These are phyloP conservation scores for Mastomys natalensis DNA, from an alignment of 2,113 vertebrate genomes.

Conservation along the genomic window DNA sequence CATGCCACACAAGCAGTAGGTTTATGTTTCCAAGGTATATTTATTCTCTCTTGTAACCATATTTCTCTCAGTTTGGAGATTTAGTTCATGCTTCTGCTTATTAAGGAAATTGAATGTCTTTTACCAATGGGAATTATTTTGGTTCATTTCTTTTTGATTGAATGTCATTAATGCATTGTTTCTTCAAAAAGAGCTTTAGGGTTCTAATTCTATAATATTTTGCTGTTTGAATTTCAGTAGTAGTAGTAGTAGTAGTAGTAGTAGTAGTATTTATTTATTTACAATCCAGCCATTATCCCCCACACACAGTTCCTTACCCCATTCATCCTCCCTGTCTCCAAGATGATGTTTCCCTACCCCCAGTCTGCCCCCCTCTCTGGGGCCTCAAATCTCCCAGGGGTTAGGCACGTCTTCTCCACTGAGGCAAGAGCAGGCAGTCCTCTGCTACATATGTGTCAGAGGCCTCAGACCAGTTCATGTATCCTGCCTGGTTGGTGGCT, in stretches of 20 bases:
- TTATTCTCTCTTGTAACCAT: not conserved
- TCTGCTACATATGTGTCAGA: no score
- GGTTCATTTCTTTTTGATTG: not conserved
- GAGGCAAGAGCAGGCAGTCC: no score
- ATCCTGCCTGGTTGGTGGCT: no score
- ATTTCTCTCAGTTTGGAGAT: not conserved
- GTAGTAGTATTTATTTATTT: not conserved
- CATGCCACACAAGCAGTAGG: not conserved
- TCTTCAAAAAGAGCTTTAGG: not conserved
- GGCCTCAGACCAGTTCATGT: no score
- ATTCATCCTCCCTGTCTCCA: no score
- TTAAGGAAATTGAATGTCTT: constrained; percentile 8
- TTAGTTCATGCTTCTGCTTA: constrained; percentile 39
- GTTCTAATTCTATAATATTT: not conserved
- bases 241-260: not conserved
- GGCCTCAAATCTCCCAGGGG: no score
- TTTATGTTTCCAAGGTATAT: not conserved
- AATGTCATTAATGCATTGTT: constrained; percentile 28
- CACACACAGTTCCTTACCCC: no score
- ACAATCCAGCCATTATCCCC: no score
- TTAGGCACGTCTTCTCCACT: no score
- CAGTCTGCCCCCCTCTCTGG: no score
- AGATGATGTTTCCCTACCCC: no score
- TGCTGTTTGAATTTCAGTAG: constrained; percentile 48
- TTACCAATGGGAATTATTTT: constrained; percentile 40